phyloP scores from a whole-genome alignment of 2,113 vertebrate species.

The Dicentrarchus labrax region DNA sequence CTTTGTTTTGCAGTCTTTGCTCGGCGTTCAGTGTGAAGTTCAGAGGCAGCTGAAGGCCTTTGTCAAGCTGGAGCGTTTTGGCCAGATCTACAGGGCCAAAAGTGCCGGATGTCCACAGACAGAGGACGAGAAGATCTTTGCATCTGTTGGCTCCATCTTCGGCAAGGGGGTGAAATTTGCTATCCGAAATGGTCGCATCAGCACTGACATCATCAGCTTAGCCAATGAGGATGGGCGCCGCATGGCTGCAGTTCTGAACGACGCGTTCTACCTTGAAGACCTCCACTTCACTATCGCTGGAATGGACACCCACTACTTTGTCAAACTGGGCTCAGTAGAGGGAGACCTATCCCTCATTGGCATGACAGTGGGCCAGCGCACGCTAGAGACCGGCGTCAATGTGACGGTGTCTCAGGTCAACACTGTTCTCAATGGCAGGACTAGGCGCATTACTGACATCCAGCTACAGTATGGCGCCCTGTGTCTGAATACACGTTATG shows the following conservation, averaged over 20 bases:
- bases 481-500: conserved; percentile 94
- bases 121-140: conserved; percentile 87
- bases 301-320: conserved; percentile 95
- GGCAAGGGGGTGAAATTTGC: conserved; percentile 96
- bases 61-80: conserved; percentile 94
- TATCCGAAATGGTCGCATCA: conserved; percentile 91
- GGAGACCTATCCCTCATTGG: conserved; percentile 93
- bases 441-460: conserved; percentile 97
- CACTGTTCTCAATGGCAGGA: conserved; percentile 92
- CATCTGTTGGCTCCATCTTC: conserved; percentile 91
- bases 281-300: conserved; percentile 94
- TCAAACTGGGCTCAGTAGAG: conserved; percentile 92
- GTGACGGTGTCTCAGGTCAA: conserved; percentile 98
- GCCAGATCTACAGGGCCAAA: conserved; percentile 91
- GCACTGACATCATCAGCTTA: conserved; percentile 95
- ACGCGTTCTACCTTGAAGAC: conserved; percentile 92
- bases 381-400: conserved; percentile 95
- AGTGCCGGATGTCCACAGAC: conserved; percentile 90
- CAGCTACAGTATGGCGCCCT: conserved; percentile 90
- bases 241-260: conserved; percentile 93
- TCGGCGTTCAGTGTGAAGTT: conserved; percentile 97
- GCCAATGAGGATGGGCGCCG: conserved; percentile 95
- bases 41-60: conserved; percentile 98
- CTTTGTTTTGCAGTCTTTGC: conserved; percentile 88
- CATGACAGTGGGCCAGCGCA: conserved; percentile 93